Evolutionary conservation across 2,797 vertebrate genomes (phyloP).

Genomic region (Sardinella longiceps): DNA sequence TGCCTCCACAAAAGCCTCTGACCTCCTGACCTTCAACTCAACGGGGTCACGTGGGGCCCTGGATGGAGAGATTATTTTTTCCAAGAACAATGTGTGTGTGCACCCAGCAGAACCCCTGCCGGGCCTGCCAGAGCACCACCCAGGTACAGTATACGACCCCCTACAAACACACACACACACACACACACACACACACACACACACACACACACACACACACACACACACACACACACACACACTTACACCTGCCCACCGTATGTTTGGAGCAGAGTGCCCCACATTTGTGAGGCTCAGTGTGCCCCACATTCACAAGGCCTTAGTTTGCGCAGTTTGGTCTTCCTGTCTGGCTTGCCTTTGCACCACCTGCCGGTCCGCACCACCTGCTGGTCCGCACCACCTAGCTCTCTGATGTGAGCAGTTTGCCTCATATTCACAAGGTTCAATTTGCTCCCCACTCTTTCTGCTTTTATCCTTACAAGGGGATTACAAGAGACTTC

Average conservation of each 20-base stretch:
- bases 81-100: constrained; percentile 98
- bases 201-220: too few relatives aligned
- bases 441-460: too few relatives aligned
- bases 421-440: too few relatives aligned
- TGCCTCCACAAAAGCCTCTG: constrained; percentile 93
- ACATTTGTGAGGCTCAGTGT: background rate
- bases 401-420: too few relatives aligned
- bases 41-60: constrained; percentile 74
- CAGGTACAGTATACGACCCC: constrained; percentile 81
- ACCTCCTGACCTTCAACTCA: constrained; percentile 91
- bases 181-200: background rate
- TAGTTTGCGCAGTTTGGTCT: too few relatives aligned
- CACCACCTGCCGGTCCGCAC: too few relatives aligned
- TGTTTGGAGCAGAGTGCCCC: background rate
- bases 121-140: constrained; percentile 89
- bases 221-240: too few relatives aligned
- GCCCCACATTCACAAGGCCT: background rate
- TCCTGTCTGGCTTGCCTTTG: too few relatives aligned
- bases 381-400: too few relatives aligned
- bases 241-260: background rate
- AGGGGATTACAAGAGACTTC: too few relatives aligned
- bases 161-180: too few relatives aligned
- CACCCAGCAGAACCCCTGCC: constrained; percentile 90
- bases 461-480: too few relatives aligned
- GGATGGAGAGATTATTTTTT: constrained; percentile 95